These are phyloP conservation scores for Myrmecophaga tridactyla DNA, from an alignment of 2,113 vertebrate species.

Conservation along the genomic window DNA sequence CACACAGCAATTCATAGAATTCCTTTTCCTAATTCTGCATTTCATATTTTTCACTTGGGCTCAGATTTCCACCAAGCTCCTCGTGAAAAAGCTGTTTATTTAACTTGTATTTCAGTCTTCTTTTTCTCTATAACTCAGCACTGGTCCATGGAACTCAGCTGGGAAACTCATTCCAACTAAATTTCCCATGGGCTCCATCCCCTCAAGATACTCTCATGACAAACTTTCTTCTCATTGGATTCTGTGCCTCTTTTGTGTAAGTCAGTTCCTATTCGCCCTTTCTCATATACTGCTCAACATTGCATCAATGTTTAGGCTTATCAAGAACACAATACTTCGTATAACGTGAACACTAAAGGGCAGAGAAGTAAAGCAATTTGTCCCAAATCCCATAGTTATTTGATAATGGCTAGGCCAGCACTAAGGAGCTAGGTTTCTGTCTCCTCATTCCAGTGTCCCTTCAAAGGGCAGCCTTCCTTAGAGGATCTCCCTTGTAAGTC, in stretches of 20 bases:
- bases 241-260: neutral
- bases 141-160: neutral
- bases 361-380: neutral
- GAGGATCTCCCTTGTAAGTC: neutral
- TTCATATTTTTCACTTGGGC: neutral
- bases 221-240: neutral
- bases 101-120: neutral
- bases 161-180: neutral
- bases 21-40: neutral
- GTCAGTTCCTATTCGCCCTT: neutral
- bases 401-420: neutral
- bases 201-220: neutral
- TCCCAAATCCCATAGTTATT: neutral
- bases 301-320: neutral
- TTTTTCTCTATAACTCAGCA: neutral
- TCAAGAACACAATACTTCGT: neutral
- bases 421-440: neutral
- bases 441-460: neutral
- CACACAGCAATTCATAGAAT: neutral
- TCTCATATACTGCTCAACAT: neutral
- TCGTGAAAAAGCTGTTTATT: neutral
- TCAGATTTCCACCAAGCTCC: neutral
- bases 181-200: neutral
- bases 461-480: neutral
- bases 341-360: neutral